These are phyloP conservation scores for Drosophila simulans DNA, from an alignment of 1,140 invertebrate species.

Conservation along the genomic window DNA sequence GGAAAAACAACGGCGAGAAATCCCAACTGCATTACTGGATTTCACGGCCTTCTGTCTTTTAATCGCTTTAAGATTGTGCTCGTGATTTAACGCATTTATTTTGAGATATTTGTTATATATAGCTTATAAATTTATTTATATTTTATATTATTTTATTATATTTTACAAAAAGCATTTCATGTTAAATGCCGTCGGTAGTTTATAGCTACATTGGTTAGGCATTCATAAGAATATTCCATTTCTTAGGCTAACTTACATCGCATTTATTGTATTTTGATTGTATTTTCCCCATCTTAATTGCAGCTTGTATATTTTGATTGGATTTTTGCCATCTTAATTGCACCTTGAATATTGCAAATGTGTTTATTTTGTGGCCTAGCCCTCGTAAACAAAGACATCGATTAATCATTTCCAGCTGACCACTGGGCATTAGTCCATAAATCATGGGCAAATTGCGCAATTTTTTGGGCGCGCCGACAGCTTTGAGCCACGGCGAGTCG, in stretches of 20 bases:
- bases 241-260: too few species aligned
- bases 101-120: not conserved
- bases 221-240: not conserved
- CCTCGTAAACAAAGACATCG: slow-evolving; percentile 2
- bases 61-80: slow-evolving; percentile 18
- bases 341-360: not conserved
- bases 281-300: too few species aligned
- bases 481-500: slow-evolving; percentile 52
- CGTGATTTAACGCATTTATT: not conserved
- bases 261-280: too few species aligned
- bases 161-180: not conserved
- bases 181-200: not conserved
- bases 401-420: slow-evolving; percentile 33
- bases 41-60: slow-evolving; percentile 16
- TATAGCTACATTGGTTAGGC: too few species aligned
- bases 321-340: too few species aligned
- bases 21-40: slow-evolving; percentile 24
- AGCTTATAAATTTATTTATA: not conserved
- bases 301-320: too few species aligned
- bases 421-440: slow-evolving; percentile 43
- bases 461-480: slow-evolving; percentile 62
- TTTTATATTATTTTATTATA: not conserved
- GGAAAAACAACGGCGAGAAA: slow-evolving; percentile 29
- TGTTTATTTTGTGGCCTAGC: not conserved
- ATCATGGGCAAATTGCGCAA: slow-evolving; percentile 54